These are phyloP conservation scores for Clytia hemisphaerica DNA, from an alignment of 30 jellyfish, hydroid and myxozoan species.

Conservation along the genomic window DNA sequence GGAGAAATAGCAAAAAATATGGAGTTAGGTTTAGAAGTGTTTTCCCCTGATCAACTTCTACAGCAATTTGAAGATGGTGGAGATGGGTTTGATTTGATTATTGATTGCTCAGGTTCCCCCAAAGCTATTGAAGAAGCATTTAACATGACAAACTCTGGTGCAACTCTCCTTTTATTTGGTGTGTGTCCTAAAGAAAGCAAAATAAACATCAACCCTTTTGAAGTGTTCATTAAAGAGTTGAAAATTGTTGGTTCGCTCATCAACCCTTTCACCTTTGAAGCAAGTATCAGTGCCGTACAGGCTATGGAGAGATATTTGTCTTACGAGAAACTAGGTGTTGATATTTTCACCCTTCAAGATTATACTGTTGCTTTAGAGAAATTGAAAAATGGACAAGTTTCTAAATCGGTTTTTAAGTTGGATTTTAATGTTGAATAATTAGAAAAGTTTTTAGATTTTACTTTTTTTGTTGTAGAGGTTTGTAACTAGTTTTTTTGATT, in stretches of 20 bases:
- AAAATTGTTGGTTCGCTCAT: conserved; percentile 70
- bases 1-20: conserved; percentile 46
- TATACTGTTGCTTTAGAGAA: conserved; percentile 75
- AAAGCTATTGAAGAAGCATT: conserved; percentile 84
- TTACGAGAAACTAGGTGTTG: conserved; percentile 55
- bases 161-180: conserved; percentile 73
- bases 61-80: conserved; percentile 67
- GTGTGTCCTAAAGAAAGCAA: conserved; percentile 72
- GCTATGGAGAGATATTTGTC: conserved; percentile 77
- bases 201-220: conserved; percentile 76
- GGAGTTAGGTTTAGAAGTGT: conserved; percentile 68
- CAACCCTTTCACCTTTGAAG: conserved; percentile 92
- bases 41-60: conserved; percentile 85
- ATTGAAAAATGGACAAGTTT: conserved; percentile 51
- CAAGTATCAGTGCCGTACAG: conserved; percentile 59
- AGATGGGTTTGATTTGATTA: conserved; percentile 89
- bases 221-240: conserved; percentile 74
- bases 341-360: conserved; percentile 53
- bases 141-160: conserved; percentile 63
- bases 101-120: conserved; percentile 95
- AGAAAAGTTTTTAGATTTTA: too few species aligned
- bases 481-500: too few species aligned
- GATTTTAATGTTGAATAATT: too few species aligned
- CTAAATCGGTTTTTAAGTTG: conserved; percentile 87
- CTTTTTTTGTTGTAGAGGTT: too few species aligned